Evolutionary conservation across 2,888 invertebrate genomes (phyloP).

Genomic region (Amiota communis): DNA sequence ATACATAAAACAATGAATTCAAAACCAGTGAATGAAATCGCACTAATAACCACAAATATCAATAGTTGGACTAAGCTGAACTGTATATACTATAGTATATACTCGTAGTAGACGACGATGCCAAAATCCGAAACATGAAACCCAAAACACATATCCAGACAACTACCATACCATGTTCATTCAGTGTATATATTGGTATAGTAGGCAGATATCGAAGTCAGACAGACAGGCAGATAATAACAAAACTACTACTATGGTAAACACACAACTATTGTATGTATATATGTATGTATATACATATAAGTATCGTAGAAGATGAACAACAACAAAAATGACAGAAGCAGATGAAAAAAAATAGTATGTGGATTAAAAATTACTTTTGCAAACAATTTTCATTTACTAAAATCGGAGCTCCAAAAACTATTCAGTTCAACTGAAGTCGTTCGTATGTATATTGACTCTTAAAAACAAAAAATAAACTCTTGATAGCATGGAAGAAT

Average conservation of each 20-base stretch:
- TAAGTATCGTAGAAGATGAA: too few species aligned
- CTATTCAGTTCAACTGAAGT: too few species aligned
- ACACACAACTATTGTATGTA: too few species aligned
- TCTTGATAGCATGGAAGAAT: background rate
- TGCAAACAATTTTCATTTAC: slow-evolving; percentile 20
- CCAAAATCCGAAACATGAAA: too few species aligned
- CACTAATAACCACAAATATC: slow-evolving; percentile 16
- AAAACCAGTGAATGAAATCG: slow-evolving; percentile 1
- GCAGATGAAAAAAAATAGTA: background rate
- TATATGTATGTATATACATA: too few species aligned
- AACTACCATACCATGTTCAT: too few species aligned
- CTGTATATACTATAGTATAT: too few species aligned
- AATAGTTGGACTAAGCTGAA: background rate
- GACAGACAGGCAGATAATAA: background rate
- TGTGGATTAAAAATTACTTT: slow-evolving; percentile 25
- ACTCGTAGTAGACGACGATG: too few species aligned
- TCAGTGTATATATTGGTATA: too few species aligned
- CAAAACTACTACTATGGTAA: background rate
- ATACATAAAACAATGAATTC: background rate
- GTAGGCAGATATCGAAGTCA: too few species aligned
- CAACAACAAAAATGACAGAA: too few species aligned
- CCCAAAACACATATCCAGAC: too few species aligned
- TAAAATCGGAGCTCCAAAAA: background rate
- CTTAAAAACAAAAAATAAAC: background rate
- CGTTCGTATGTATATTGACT: background rate